Conservation (phyloP, 1,140 invertebrate genomes). For the Neodiprion lecontei region DNA sequence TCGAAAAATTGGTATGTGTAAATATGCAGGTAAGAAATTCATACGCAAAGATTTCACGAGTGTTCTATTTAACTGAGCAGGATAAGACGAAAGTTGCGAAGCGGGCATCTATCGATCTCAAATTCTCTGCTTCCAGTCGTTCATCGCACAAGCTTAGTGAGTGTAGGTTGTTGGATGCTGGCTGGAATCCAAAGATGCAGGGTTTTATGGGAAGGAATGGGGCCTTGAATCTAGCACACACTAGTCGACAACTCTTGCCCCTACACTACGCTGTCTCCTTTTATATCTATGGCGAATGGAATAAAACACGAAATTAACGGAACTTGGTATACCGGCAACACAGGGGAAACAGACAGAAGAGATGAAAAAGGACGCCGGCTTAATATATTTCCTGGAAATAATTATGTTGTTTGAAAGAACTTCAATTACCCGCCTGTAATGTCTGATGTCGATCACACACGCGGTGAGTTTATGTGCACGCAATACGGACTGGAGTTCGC, state of each 20-base stretch:
- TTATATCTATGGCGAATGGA: background rate
- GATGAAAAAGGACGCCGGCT: background rate
- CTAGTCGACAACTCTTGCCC: background rate
- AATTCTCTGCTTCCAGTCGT: background rate
- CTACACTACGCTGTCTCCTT: background rate
- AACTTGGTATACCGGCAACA: background rate
- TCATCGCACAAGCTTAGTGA: background rate
- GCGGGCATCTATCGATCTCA: background rate
- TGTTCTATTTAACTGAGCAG: background rate
- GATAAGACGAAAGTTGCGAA: background rate
- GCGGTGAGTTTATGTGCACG: no score
- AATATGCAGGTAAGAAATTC: background rate
- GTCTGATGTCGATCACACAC: no score
- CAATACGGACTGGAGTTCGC: no score
- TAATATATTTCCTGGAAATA: no score
- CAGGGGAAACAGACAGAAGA: background rate
- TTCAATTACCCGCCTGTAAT: no score
- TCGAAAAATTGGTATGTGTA: no score
- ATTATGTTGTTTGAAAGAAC: no score
- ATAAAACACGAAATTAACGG: conserved; percentile 3
- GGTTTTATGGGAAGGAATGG: background rate
- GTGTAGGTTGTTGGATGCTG: background rate
- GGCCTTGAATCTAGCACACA: background rate
- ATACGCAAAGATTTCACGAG: background rate
- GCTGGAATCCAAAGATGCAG: background rate